Evolutionary conservation across 2,888 invertebrate genomes (phyloP).

Genomic region (Dicranocentrus wangi): DNA sequence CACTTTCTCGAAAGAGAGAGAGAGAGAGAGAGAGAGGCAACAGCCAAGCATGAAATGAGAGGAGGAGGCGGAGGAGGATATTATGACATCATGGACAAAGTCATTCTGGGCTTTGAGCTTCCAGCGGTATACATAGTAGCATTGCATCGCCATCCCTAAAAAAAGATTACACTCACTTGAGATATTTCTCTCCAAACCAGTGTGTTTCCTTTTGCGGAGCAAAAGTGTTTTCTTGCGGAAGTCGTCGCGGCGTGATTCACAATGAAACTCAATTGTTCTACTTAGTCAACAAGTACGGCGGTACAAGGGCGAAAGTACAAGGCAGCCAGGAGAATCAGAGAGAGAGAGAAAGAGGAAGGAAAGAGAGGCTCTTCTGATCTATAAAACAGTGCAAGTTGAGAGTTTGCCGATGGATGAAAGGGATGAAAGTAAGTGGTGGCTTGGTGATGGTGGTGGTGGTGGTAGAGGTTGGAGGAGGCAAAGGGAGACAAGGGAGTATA

Average conservation of each 20-base stretch:
- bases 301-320: neutral
- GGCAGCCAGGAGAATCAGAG: conserved; percentile 14
- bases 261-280: conserved; percentile 52
- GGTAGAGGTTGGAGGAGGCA: too few relatives aligned
- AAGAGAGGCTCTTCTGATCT: neutral
- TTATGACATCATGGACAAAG: too few relatives aligned
- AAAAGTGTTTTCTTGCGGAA: conserved; percentile 37
- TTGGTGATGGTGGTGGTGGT: neutral
- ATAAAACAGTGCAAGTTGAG: neutral
- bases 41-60: too few relatives aligned
- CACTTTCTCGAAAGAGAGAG: neutral
- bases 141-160: too few relatives aligned
- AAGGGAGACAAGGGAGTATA: too few relatives aligned
- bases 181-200: neutral
- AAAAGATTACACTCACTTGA: neutral
- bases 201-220: neutral
- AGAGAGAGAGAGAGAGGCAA: too few relatives aligned
- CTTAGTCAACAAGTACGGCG: too few relatives aligned
- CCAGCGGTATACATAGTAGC: too few relatives aligned
- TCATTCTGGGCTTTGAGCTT: too few relatives aligned
- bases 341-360: neutral
- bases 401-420: too few relatives aligned
- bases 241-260: neutral
- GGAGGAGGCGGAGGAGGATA: too few relatives aligned
- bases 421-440: neutral